Percentiles rank a stretch among this genome's conserved stretches.
These are phyloP conservation scores for Latrodectus geometricus DNA, from an alignment of 1,140 invertebrate species.

Conservation along the genomic window DNA sequence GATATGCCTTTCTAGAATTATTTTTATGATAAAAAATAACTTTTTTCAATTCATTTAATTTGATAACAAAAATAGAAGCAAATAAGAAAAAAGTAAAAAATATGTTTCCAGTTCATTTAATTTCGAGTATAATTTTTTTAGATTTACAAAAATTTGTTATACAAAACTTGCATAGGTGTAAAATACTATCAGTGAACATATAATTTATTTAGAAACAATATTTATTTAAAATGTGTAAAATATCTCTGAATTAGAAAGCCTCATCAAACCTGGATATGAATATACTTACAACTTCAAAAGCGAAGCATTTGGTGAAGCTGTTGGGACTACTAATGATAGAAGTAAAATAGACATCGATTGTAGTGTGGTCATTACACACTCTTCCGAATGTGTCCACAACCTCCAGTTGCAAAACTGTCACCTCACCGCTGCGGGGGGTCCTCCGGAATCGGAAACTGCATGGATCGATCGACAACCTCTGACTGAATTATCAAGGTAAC, in stretches of 20 bases:
- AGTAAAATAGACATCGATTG: constrained; percentile 23
- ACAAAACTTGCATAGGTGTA: too few relatives aligned
- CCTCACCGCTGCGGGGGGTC: constrained; percentile 1
- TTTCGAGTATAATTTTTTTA: too few relatives aligned
- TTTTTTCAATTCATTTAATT: too few relatives aligned
- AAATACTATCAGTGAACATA: too few relatives aligned
- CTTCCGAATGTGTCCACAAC: background rate
- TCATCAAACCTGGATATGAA: constrained; percentile 15
- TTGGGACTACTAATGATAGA: constrained; percentile 28
- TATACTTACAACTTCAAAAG: constrained; percentile 25
- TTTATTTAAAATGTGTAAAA: too few relatives aligned
- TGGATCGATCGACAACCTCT: constrained; percentile 22
- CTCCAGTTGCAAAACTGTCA: constrained; percentile 4
- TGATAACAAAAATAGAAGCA: too few relatives aligned
- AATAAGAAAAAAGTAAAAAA: too few relatives aligned
- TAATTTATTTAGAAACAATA: too few relatives aligned
- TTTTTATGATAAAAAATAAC: too few relatives aligned
- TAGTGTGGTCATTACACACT: background rate
- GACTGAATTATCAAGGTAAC: constrained; percentile 31
- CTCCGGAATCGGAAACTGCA: background rate
- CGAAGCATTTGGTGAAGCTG: constrained; percentile 11
- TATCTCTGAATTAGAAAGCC: background rate
- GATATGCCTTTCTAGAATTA: too few relatives aligned
- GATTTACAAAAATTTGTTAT: too few relatives aligned
- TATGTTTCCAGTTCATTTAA: too few relatives aligned